A percentile compares a stretch with the other conserved stretches of the same genome.
Conservation (phyloP, 2,888 invertebrate species). For the Lochmaea crataegi region DNA sequence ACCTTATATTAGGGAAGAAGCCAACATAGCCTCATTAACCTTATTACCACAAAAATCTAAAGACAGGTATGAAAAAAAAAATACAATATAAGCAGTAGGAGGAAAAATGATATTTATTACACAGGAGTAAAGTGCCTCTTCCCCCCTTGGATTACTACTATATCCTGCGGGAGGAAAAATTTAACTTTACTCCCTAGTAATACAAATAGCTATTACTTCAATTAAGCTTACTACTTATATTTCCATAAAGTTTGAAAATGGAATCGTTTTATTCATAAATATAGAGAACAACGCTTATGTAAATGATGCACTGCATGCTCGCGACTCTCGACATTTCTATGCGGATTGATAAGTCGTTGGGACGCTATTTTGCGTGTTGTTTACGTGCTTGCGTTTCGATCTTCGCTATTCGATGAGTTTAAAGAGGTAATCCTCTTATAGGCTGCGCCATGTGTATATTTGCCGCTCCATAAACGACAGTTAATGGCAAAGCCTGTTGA, state of each 20-base stretch:
- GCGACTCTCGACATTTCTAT: constrained; percentile 18
- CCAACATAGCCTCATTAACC: too few species aligned
- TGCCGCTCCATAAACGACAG: constrained; percentile 26
- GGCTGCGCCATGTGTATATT: constrained; percentile 36
- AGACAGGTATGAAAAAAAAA: too few species aligned
- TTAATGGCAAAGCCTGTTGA: constrained; percentile 25
- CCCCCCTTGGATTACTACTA: too few species aligned
- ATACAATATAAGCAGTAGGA: too few species aligned
- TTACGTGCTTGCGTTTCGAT: constrained; percentile 25
- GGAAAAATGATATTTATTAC: too few species aligned
- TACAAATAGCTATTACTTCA: too few species aligned
- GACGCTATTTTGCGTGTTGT: constrained; percentile 17
- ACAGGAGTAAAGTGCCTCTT: too few species aligned
- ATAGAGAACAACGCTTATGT: neutral
- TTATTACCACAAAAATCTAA: too few species aligned
- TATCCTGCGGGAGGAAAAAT: too few species aligned
- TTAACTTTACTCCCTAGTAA: too few species aligned
- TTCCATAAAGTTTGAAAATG: neutral
- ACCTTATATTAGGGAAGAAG: too few species aligned
- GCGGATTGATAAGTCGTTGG: constrained; percentile 30
- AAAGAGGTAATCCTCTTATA: constrained; percentile 43
- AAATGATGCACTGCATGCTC: constrained; percentile 1
- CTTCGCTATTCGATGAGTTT: constrained; percentile 37
- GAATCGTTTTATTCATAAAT: neutral
- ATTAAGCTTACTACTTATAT: too few species aligned